Evolutionary conservation across 2,888 invertebrate species (phyloP), one percentile per base, ranked within the genome.

Genomic region (Drosophila percnosoma): DNA sequence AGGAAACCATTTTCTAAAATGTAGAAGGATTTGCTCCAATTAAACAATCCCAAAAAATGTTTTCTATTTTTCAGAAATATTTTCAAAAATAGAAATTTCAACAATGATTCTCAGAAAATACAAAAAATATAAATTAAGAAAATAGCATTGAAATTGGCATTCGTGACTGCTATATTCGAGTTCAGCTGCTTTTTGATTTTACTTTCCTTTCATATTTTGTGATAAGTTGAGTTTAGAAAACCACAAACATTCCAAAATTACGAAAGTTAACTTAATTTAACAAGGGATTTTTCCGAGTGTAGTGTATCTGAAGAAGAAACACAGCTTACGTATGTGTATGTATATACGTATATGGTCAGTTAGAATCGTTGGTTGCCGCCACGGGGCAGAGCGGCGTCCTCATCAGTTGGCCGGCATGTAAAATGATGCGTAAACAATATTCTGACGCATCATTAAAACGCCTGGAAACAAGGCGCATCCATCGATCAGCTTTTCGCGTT

Each of bases 361-460:
- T 59, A 42, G 24, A 27, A 54, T 53, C 58, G n/a, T 18, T 53
- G 52, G 54, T 11, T 36, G 49, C 60, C 51, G 69, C 59, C 73
- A 34, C 13, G 13, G 40, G 51, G 67, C 59, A 45, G 45, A 24
- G 24, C 21, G 34, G 31, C 38, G 42, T 53, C 29, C 75, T 61
- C 85, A 80, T 86, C 42, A 7, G 42, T 45, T 82, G 72, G 85
- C 79, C 78, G 85, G 79, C 87, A 87, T 89, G 87, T 89, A 87
- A 89, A 87, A 87, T 88, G 87, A 89, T 89, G 88, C 89, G 87
- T 89, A 87, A 87, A 87, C 89, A 85, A 87, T 87, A 87, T 87
- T 87, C 89, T 89, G 89, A 89, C 87, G 89, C 87, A 89, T 87
- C 89, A 87, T 87, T 89, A 89, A 87, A 89, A 78, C 89, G 87